These are phyloP conservation scores for Ibycter americanus DNA, from an alignment of 2,797 vertebrate species.

Conservation along the genomic window DNA sequence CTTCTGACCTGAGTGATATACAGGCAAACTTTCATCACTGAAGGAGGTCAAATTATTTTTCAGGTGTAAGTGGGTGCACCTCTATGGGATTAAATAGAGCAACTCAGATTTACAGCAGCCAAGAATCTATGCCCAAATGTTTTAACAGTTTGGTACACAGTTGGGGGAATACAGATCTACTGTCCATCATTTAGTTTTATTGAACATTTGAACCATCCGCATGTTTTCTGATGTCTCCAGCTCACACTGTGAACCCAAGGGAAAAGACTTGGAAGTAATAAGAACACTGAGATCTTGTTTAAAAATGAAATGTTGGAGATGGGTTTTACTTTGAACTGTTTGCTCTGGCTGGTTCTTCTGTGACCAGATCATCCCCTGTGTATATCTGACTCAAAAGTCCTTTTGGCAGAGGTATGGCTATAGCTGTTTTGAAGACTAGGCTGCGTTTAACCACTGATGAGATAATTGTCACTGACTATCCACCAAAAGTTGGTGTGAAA, in stretches of 20 bases:
- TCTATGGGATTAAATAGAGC: not conserved
- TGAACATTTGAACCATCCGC: not conserved
- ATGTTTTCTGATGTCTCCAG: not conserved
- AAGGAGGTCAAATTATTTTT: not conserved
- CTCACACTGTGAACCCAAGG: not conserved
- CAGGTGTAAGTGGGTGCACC: not conserved
- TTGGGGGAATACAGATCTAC: not conserved
- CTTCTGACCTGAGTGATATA: not conserved
- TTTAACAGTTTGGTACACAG: not conserved
- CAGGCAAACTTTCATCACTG: not conserved
- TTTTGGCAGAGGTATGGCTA: not conserved
- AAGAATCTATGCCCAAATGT: not conserved
- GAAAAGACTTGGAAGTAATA: not conserved
- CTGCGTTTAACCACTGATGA: not conserved
- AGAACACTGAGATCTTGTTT: not conserved
- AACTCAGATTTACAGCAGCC: not conserved
- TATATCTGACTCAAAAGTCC: not conserved
- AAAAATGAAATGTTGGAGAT: not conserved
- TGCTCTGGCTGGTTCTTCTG: not conserved
- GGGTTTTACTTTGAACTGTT: not conserved
- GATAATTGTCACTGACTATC: not conserved
- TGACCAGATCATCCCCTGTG: not conserved
- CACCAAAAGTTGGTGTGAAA: not conserved
- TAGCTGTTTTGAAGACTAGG: not conserved
- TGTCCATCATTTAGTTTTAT: not conserved